These are phyloP conservation scores for Tenualosa ilisha DNA, from an alignment of 2,797 vertebrate genomes.

Conservation along the genomic window DNA sequence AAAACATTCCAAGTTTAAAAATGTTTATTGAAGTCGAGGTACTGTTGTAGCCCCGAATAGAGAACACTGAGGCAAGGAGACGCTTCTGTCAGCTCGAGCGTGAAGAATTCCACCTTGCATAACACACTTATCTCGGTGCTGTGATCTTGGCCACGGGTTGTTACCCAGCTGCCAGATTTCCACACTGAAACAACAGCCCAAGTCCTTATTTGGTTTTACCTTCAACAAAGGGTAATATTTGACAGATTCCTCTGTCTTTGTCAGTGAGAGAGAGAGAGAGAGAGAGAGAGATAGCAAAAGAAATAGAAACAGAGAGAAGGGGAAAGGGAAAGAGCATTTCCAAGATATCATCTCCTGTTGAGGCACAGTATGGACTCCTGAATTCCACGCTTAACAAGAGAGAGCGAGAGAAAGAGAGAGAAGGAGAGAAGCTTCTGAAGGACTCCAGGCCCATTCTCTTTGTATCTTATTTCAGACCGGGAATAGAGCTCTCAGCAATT, in stretches of 20 bases:
- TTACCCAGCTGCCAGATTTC: conserved; percentile 63
- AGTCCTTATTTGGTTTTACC: conserved; percentile 53
- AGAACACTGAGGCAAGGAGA: conserved; percentile 45
- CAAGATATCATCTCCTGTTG: background rate
- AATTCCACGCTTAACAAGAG: background rate
- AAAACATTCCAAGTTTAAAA: background rate
- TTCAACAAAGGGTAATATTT: conserved; percentile 37
- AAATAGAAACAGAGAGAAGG: conserved; percentile 52
- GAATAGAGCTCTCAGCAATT: conserved; percentile 68
- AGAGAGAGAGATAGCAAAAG: conserved; percentile 56
- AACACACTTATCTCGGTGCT: conserved; percentile 65
- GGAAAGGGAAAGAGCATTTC: conserved; percentile 47
- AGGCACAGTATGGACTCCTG: background rate
- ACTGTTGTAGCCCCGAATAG: background rate
- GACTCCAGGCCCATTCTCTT: conserved; percentile 39
- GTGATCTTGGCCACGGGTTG: conserved; percentile 64
- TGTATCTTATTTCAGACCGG: conserved; percentile 63
- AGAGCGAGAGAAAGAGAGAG: conserved; percentile 4
- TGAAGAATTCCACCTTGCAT: conserved; percentile 67
- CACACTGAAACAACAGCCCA: conserved; percentile 51
- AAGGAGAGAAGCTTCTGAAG: conserved; percentile 8
- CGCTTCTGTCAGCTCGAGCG: conserved; percentile 38
- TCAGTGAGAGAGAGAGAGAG: conserved; percentile 5
- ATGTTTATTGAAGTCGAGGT: background rate
- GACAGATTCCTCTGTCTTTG: background rate